Evolutionary conservation across 2,888 invertebrate species (phyloP), one percentile per base, ranked within the genome.

Genomic region (Pimpla rufipes): DNA sequence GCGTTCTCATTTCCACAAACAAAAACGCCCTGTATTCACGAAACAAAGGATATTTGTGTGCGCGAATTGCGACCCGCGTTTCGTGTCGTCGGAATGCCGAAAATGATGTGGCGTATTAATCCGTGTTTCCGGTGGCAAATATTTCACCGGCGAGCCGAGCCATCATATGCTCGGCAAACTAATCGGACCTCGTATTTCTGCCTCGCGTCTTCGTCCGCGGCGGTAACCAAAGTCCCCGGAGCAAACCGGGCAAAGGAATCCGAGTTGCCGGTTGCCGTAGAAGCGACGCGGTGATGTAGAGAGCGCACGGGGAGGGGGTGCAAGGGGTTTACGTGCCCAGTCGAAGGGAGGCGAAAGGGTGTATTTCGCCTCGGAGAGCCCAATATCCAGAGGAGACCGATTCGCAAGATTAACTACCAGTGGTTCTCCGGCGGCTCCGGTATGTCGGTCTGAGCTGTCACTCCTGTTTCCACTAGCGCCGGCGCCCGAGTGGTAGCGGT

Each of bases 331-430:
- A 8, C 35, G 50, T 59, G 59, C 16, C 37, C 59, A n/a, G n/a
- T n/a, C 55, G 42, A 67, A 59, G 57, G 45, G 18, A 67, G 10
- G 52, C 50, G 55, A 80, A 74, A 68, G 52, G 68, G 75, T 29
- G 29, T 68, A 68, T 70, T 79, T 68, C 67, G 79, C 75, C 21
- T 45, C 55, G 50, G 68, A 59, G 45, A 70, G 52, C 74, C 42
- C 75, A 75, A 80, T 70, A 80, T 75, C 70, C 75, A 75, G 67
- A 40, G 42, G 13, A 66, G 55, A 68, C 35, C 52, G 62, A 68
- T 70, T 80, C 68, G 62, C 68, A 75, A 75, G 74, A 80, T 80
- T 80, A 80, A 80, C 75, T 75, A 75, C 80, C 52, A 62, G 68
- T 75, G 52, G 75, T 70, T 50, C 75, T 62, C 70, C 42, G 40